These are phyloP conservation scores for Tachysurus vachellii DNA, from an alignment of 2,113 vertebrate species.

Conservation along the genomic window DNA sequence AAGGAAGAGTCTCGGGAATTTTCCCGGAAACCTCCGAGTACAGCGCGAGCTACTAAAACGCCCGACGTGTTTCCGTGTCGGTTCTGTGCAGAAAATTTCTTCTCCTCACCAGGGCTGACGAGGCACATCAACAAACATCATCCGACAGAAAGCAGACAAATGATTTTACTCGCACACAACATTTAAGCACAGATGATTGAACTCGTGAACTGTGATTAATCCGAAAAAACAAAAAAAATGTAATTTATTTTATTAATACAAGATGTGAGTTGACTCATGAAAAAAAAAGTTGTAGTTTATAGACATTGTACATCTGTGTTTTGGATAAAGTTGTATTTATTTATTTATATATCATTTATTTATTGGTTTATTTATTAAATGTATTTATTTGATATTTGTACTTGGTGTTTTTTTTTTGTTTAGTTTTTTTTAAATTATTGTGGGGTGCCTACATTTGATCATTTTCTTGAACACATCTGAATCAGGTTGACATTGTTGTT, in stretches of 20 bases:
- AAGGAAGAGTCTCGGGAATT: slow-evolving; percentile 25
- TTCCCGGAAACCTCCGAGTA: background rate
- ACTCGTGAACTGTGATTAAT: background rate
- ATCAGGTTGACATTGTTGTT: background rate
- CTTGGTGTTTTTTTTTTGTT: background rate
- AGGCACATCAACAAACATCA: slow-evolving; percentile 60
- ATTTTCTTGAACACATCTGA: slow-evolving; percentile 7
- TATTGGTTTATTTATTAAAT: slow-evolving; percentile 45
- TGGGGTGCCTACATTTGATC: background rate
- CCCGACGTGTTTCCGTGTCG: slow-evolving; percentile 50
- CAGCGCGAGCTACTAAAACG: background rate
- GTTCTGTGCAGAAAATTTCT: slow-evolving; percentile 57
- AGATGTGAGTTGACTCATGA: background rate
- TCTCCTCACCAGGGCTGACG: slow-evolving; percentile 58
- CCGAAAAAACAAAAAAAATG: background rate
- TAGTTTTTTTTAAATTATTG: background rate
- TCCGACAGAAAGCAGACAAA: slow-evolving; percentile 56
- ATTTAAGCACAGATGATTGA: slow-evolving; percentile 1
- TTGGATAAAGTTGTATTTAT: slow-evolving; percentile 39
- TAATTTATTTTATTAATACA: background rate
- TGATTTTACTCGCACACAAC: slow-evolving; percentile 50
- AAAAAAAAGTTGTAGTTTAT: slow-evolving; percentile 1
- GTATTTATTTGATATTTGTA: slow-evolving; percentile 39
- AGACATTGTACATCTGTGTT: slow-evolving; percentile 21
- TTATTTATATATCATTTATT: slow-evolving; percentile 46